Conservation (phyloP, 2,888 invertebrate species). For the Phyllotreta cruciferae region DNA sequence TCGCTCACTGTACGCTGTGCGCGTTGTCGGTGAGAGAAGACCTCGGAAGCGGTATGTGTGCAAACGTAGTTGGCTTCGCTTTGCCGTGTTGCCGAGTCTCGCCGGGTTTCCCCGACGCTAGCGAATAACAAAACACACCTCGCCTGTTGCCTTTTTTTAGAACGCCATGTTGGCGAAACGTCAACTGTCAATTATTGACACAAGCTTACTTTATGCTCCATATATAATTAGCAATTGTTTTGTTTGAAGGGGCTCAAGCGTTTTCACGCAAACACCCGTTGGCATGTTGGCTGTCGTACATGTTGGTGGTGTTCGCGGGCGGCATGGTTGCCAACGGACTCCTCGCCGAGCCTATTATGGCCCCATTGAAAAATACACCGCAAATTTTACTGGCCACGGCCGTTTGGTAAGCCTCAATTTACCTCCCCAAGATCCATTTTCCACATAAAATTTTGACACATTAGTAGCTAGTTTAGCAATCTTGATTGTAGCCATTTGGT, state of each 20-base stretch:
- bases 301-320: conserved; percentile 97
- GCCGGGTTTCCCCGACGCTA: too few species aligned
- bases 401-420: conserved; percentile 95
- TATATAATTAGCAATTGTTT: too few species aligned
- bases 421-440: too few species aligned
- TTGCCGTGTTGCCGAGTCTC: too few species aligned
- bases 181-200: too few species aligned
- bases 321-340: conserved; percentile 95
- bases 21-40: conserved; percentile 96
- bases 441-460: too few species aligned
- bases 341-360: conserved; percentile 94
- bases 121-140: too few species aligned
- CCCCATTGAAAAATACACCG: conserved; percentile 94
- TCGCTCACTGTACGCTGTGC: conserved; percentile 94
- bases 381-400: conserved; percentile 90
- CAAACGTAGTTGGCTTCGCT: too few species aligned
- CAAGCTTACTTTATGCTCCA: too few species aligned
- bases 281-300: conserved; percentile 97
- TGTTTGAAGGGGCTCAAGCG: conserved; percentile 79
- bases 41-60: conserved; percentile 83
- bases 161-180: neutral
- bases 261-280: conserved; percentile 98
- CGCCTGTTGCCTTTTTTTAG: too few species aligned
- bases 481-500: too few species aligned
- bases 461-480: too few species aligned